Percentiles rank a stretch among this genome's conserved stretches.
Conservation (phyloP, 23 tunicate species). For the Oikopleura albicans region DNA sequence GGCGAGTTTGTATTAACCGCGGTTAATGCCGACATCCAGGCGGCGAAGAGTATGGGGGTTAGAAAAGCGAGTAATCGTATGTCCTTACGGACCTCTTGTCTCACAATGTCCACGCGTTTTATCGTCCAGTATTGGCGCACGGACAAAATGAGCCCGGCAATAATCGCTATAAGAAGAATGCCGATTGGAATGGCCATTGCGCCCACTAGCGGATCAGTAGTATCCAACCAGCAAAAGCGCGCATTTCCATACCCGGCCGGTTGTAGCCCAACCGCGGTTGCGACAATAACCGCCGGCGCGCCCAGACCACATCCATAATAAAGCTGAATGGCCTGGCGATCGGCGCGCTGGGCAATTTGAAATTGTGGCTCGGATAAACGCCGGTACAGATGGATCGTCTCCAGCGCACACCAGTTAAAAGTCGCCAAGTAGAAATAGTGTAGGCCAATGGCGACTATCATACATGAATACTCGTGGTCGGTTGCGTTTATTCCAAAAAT, state of each 20-base stretch:
- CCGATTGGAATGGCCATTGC: not conserved
- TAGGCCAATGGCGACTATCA: constrained; percentile 55
- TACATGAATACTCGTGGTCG: constrained; percentile 44
- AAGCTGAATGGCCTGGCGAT: constrained; percentile 13
- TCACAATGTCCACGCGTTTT: not conserved
- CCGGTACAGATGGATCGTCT: constrained; percentile 62
- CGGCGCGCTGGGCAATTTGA: constrained; percentile 12
- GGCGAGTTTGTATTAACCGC: constrained; percentile 13
- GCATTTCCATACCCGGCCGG: constrained; percentile 15
- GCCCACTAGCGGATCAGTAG: not conserved
- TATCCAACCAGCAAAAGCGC: constrained; percentile 6
- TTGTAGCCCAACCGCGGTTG: constrained; percentile 8
- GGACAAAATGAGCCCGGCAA: not conserved
- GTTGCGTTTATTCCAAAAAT: constrained; percentile 26
- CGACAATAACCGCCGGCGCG: not conserved
- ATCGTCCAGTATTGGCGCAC: not conserved
- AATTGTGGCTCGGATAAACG: constrained; percentile 38
- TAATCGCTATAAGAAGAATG: not conserved
- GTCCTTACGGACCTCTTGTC: not conserved
- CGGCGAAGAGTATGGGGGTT: not conserved
- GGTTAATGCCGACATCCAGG: not conserved
- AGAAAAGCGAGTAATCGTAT: not conserved
- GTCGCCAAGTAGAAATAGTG: constrained; percentile 54
- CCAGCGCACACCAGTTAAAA: constrained; percentile 67
- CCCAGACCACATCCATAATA: constrained; percentile 1